phyloP scores from a whole-genome alignment of 2,888 invertebrate genomes.

The Amblyjoppa fuscipennis region DNA sequence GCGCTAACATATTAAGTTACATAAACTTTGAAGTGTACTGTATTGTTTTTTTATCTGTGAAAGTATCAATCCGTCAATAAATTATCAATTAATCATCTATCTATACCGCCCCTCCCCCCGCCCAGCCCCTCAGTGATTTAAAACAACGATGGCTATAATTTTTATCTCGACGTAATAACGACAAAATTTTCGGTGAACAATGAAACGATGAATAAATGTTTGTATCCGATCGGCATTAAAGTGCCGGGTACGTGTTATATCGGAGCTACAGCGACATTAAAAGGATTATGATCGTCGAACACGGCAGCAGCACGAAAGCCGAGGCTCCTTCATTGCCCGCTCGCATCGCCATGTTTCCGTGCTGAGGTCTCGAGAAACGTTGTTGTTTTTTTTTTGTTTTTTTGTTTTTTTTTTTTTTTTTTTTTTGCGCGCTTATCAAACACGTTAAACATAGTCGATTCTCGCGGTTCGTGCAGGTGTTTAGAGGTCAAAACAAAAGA shows the following conservation, averaged over 20 bases:
- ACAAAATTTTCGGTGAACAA: neutral
- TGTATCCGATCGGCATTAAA: neutral
- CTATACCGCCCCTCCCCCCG: no score
- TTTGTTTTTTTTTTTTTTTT: conserved; percentile 17
- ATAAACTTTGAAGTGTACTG: no score
- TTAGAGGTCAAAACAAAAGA: neutral
- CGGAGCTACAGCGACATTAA: neutral
- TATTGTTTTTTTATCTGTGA: no score
- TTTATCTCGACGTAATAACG: neutral
- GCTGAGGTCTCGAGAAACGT: neutral
- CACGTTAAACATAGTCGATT: neutral
- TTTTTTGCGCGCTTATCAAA: neutral
- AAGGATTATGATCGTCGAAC: conserved; percentile 4
- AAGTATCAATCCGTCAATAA: no score
- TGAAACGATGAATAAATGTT: neutral
- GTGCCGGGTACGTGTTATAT: neutral
- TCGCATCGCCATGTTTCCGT: conserved; percentile 10
- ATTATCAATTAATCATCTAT: no score
- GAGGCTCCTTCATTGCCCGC: neutral
- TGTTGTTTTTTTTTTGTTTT: neutral
- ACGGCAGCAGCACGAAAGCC: conserved; percentile 5
- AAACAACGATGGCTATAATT: neutral
- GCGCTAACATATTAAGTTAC: no score
- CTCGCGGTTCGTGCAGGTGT: neutral
- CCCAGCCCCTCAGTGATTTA: neutral